Conservation (phyloP, 2,888 invertebrate genomes). For the Microctonus aethiopoides region DNA sequence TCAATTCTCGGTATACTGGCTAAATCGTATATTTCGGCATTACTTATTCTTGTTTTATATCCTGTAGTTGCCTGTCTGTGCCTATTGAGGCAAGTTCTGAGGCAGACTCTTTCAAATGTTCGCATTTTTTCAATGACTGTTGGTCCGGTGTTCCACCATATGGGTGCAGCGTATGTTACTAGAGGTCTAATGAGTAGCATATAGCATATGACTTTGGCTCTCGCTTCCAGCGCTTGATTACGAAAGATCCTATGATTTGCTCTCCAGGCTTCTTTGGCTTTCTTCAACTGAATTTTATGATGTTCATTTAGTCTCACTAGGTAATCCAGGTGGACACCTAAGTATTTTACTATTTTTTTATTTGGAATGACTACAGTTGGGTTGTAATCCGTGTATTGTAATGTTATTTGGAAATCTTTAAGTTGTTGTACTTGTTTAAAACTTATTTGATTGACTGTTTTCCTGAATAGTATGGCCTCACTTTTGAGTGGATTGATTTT, state of each 20-base stretch:
- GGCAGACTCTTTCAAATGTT: too few species aligned
- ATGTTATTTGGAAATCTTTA: slow-evolving; percentile 29
- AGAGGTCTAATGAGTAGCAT: neutral
- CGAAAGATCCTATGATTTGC: neutral
- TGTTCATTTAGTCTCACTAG: slow-evolving; percentile 10
- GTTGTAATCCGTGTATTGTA: neutral
- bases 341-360: neutral
- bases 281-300: neutral
- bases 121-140: neutral
- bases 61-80: too few species aligned
- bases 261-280: neutral
- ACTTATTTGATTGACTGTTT: slow-evolving; percentile 6
- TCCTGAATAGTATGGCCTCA: slow-evolving; percentile 36
- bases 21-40: too few species aligned
- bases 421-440: neutral
- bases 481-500: slow-evolving; percentile 32
- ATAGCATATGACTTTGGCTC: neutral
- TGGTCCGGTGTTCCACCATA: neutral
- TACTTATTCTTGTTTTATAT: too few species aligned
- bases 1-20: too few species aligned
- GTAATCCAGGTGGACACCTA: slow-evolving; percentile 16
- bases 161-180: neutral
- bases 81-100: too few species aligned
- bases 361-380: slow-evolving; percentile 10
- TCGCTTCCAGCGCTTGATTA: neutral